phyloP scores from a whole-genome alignment of 2,888 invertebrate species.

The Agrypnus murinus region DNA sequence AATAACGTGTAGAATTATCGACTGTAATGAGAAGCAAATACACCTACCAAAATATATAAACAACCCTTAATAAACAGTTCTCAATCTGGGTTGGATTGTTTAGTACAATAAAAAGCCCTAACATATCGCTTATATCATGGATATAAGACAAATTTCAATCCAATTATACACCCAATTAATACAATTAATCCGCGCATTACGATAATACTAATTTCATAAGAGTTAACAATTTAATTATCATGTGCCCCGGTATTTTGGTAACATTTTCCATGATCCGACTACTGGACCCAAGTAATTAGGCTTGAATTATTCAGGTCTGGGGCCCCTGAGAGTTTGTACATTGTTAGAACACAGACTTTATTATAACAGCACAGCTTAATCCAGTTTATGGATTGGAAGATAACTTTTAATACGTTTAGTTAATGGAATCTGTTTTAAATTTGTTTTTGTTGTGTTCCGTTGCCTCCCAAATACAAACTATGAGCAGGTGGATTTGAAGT shows the following conservation, averaged over 20 bases:
- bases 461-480: too few species aligned
- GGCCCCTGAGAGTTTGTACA: slow-evolving; percentile 33
- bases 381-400: neutral
- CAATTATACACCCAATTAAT: slow-evolving; percentile 4
- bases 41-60: too few species aligned
- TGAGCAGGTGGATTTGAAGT: too few species aligned
- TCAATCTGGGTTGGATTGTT: too few species aligned
- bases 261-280: slow-evolving; percentile 41
- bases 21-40: neutral
- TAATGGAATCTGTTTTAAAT: slow-evolving; percentile 10
- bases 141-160: too few species aligned
- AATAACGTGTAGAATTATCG: slow-evolving; percentile 1
- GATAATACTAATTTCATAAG: slow-evolving; percentile 29
- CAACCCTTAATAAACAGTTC: too few species aligned
- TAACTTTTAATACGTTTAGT: slow-evolving; percentile 21
- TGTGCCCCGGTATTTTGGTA: slow-evolving; percentile 33
- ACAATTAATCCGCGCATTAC: slow-evolving; percentile 14
- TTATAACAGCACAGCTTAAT: slow-evolving; percentile 29
- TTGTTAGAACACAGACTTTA: slow-evolving; percentile 30
- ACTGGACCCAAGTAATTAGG: slow-evolving; percentile 46
- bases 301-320: slow-evolving; percentile 44
- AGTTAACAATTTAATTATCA: slow-evolving; percentile 42
- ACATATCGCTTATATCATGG: too few species aligned
- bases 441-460: neutral
- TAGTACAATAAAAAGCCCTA: too few species aligned